Base-by-base conservation (phyloP, 2,113 vertebrate genomes). In the Sapayoa aenigma region DNA sequence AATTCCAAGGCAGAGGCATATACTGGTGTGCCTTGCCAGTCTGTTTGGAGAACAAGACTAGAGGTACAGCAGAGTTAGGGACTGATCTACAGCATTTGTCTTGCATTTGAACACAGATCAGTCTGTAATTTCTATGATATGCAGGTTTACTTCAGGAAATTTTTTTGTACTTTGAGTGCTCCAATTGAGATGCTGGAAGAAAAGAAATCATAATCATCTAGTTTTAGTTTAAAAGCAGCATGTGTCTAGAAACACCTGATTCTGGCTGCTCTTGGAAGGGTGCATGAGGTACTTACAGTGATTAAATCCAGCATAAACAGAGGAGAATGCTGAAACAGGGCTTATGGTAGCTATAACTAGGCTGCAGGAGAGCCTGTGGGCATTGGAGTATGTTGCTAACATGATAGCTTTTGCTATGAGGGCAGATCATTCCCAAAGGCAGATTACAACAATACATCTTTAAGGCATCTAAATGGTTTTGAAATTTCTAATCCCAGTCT, bases 401-500 rank as follows among this genome's bases (percentile, higher is more conserved):
- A 9, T 1, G 1, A 41, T 22, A 50, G 47, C 30, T 84, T 93
- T 84, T 90, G 72, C 75, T 84, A 8, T 9, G 33, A 69, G 79
- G 50, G 58, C n/a, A 80, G 67, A 76, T 82, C 28, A 31, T 82
- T 90, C 85, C 85, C 85, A 76, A 73, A 91, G 90, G 79, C 92
- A 92, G 82, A 83, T 90, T 73, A 92, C 0, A 3, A 27, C 66
- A 80, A 42, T 55, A 39, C 42, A 77, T 96, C 42, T 91, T 72
- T 68, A 87, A 93, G 76, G 44, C 62, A 83, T 78, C 73, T 94
- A 94, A 94, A 94, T 84, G 80, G 39, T 85, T 94, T 93, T 92
- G 90, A 94, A 96, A 92, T 90, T 53, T 89, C 50, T 92, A 92
- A 93, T 95, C 94, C 76, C 76, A 81, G 76, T 28, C 73, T 84